These are phyloP conservation scores for Drosophila ananassae DNA, from an alignment of 1,140 invertebrate species.

Conservation along the genomic window DNA sequence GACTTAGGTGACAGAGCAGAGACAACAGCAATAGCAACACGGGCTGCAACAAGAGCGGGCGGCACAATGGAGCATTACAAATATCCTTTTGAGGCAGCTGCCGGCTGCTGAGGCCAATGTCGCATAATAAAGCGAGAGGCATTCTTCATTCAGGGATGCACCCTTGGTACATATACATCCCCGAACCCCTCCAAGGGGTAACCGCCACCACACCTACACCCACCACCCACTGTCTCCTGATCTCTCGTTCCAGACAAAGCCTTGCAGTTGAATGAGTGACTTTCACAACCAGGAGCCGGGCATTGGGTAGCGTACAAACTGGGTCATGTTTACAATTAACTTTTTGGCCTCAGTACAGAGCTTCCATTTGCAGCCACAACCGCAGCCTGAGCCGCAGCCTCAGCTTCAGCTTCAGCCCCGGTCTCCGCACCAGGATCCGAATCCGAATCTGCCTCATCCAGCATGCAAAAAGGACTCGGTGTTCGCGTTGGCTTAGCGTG, in stretches of 20 bases:
- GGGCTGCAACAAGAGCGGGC: conserved; percentile 5
- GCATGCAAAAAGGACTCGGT: conserved; percentile 71
- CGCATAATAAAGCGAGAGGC: conserved; percentile 68
- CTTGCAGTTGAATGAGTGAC: conserved; percentile 33
- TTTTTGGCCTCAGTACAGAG: conserved; percentile 52
- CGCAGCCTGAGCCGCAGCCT: conserved; percentile 30
- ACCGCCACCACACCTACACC: neutral
- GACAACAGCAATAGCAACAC: conserved; percentile 14
- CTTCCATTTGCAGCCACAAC: conserved; percentile 41
- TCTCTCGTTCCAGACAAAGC: conserved; percentile 40
- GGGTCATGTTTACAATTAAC: conserved; percentile 82
- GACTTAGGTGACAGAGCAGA: conserved; percentile 69
- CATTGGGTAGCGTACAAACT: conserved; percentile 41
- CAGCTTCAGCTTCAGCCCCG: conserved; percentile 23
- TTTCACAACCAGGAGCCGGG: conserved; percentile 12
- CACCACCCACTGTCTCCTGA: conserved; percentile 21
- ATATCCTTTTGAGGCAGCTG: conserved; percentile 58
- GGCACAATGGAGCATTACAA: conserved; percentile 67
- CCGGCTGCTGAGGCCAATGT: conserved; percentile 51
- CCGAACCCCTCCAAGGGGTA: neutral
- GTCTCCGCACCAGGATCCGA: conserved; percentile 17
- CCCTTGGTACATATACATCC: conserved; percentile 2
- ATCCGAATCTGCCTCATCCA: conserved; percentile 60
- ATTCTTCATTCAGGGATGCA: conserved; percentile 58
- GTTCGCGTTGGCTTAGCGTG: conserved; percentile 40